Conservation (phyloP, 2,797 vertebrate genomes). For the Lutjanus campechanus region DNA sequence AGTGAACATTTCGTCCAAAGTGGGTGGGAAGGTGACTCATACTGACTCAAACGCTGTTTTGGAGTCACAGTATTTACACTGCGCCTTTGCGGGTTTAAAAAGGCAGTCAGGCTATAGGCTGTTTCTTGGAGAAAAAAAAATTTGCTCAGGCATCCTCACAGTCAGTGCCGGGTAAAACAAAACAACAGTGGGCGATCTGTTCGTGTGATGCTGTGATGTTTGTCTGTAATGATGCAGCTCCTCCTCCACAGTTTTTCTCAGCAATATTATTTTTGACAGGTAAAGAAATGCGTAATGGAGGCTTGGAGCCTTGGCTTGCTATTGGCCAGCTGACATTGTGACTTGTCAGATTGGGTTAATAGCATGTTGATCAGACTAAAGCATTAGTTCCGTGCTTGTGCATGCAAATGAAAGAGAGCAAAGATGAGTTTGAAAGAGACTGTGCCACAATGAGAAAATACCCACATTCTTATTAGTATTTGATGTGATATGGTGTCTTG, state of each 20-base stretch:
- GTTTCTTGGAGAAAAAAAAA: neutral
- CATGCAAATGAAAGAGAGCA: neutral
- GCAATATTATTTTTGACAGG: slow-evolving; percentile 28
- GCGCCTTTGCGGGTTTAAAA: slow-evolving; percentile 50
- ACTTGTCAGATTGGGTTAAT: slow-evolving; percentile 20
- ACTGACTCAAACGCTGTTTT: slow-evolving; percentile 49
- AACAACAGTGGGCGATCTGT: slow-evolving; percentile 40
- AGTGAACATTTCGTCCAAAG: slow-evolving; percentile 57
- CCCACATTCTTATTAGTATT: neutral
- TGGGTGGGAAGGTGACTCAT: slow-evolving; percentile 77
- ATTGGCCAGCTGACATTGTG: slow-evolving; percentile 13
- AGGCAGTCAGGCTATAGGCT: slow-evolving; percentile 24
- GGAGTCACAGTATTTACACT: slow-evolving; percentile 51
- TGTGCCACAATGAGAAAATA: neutral
- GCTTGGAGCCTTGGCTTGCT: slow-evolving; percentile 13
- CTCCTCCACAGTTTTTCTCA: slow-evolving; percentile 27
- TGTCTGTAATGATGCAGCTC: slow-evolving; percentile 46
- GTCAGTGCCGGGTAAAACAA: slow-evolving; percentile 29
- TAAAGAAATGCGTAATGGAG: slow-evolving; percentile 22
- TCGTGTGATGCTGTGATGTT: slow-evolving; percentile 35
- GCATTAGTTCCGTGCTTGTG: slow-evolving; percentile 6
- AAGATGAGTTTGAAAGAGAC: neutral
- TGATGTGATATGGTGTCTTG: neutral
- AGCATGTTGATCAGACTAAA: neutral
- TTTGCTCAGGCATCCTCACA: neutral